Base-by-base conservation (phyloP, 1,140 invertebrate genomes). In the Calliphora vicina region DNA sequence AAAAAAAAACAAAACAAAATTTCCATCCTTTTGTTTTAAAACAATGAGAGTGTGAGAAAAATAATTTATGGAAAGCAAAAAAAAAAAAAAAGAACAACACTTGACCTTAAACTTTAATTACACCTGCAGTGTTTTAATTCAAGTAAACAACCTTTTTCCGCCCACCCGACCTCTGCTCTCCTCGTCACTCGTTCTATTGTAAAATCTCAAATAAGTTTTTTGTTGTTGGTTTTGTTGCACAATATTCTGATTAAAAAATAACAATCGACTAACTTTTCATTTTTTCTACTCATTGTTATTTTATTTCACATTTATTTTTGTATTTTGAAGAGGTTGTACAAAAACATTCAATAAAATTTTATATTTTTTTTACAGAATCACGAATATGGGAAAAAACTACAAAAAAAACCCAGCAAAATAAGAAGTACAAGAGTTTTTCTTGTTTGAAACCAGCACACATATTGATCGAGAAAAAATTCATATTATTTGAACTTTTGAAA, bases 31-130 rank as follows among this genome's bases (percentile, higher is more conserved):
- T 67, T 23, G n/a, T 67, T 67, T 35, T 67, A 23, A 67, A 67
- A 67, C n/a, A 67, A 20, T 23, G 10, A 35, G 35, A 1, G 35
- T 35, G 35, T 35, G 35, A 35, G 29, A 35, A 35, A 35, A 35
- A 35, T 8, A 8, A 35, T 35, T 35, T 35, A 35, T 23, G 61
- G 2, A 23, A 67, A 67, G 8, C 6, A 17, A n/a, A n/a, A n/a
- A 57, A 57, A 57, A n/a, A 57, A n/a, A 17, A 23, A 23, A 67
- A 67, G 23, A 67, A 67, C n/a, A 78, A 78, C 29, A 78, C 74
- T 78, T 78, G 74, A 78, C 74, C 74, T 78, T 78, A 43, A 78
- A 78, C 74, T 78, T 78, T 45, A 45, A 78, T 78, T 78, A 78
- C 74, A 78, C 35, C 74, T 67, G 61, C 61, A 67, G 61, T 67